Base-by-base conservation (phyloP, 2,797 vertebrate genomes). In the Schizopygopsis malacanthus region DNA sequence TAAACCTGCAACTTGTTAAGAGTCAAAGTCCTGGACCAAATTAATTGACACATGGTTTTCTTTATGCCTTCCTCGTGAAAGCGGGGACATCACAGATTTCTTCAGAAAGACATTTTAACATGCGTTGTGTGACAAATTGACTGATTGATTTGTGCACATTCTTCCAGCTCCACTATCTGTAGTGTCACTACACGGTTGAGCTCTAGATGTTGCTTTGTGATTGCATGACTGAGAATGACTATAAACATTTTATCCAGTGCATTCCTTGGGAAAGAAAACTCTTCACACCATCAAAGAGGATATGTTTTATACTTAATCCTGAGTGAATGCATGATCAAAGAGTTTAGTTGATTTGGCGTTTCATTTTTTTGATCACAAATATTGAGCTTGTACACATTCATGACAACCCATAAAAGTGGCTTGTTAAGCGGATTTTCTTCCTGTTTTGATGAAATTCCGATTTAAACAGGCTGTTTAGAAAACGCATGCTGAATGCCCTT, bases 1-100 rank as follows among this genome's bases (percentile, higher is more conserved):
- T 72, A 69, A 33, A 85, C 37, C 75, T 86, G 84, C 43, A 85
- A 15, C 78, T 77, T 73, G 83, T 88, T 89, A 83, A 85, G n/a
- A 77, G 73, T 81, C 78, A 41, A n/a, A 39, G 18, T 79, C 70
- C 79, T 65, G 83, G 73, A 28, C n/a, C 15, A 52, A 79, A 47
- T 80, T 59, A 54, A 33, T 87, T 81, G 79, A 33, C 87, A 87
- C 50, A 67, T 85, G 78, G 39, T 70, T 84, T 85, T 72, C 81
- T 84, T 87, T 86, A 73, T 83, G 83, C 72, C 33, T 37, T 16
- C 11, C 61, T 83, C 15, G n/a, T 59, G 76, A 76, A 78, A 59
- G 79, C 20, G 18, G 59, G 25, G 70, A 73, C 61, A 41, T 82
- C n/a, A 25, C 4, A 25, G 54, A 47, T 72, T 77, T 71, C 28